Conservation (phyloP, 2,113 vertebrate species). For the Nettapus auritus region DNA sequence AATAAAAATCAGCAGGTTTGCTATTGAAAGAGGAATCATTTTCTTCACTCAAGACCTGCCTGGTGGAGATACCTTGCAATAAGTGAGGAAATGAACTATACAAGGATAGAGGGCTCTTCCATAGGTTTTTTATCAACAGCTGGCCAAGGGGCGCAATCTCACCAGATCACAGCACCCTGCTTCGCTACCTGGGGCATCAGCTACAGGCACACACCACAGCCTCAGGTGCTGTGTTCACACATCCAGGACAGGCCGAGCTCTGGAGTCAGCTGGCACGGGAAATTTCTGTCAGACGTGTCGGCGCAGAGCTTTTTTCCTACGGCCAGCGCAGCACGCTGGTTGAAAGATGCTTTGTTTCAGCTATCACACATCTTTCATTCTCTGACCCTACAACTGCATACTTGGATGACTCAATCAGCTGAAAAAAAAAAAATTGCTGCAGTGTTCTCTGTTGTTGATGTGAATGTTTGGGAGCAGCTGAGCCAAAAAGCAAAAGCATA, state of each 20-base stretch:
- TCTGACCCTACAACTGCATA: not conserved
- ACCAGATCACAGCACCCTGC: rapidly evolving
- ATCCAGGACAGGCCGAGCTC: rapidly evolving
- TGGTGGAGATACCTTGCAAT: no score
- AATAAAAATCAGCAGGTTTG: rapidly evolving
- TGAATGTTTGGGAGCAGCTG: constrained; percentile 4
- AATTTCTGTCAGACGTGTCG: rapidly evolving
- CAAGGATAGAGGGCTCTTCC: not conserved
- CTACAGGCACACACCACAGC: not conserved
- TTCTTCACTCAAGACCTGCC: not conserved
- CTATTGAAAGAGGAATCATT: not conserved
- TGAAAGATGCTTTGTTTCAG: not conserved
- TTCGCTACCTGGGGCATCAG: not conserved
- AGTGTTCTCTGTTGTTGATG: constrained; percentile 2
- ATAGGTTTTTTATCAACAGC: rapidly evolving
- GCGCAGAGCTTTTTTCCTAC: rapidly evolving
- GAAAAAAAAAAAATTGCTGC: not conserved
- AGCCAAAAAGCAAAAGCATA: not conserved
- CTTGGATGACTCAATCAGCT: not conserved
- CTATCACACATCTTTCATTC: not conserved
- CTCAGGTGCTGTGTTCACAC: not conserved
- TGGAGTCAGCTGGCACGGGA: rapidly evolving
- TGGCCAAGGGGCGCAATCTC: rapidly evolving
- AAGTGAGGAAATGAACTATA: rapidly evolving
- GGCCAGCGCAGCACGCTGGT: not conserved